phyloP scores from a whole-genome alignment of 2,113 vertebrate genomes.

The Ancistrus triradiatus region DNA sequence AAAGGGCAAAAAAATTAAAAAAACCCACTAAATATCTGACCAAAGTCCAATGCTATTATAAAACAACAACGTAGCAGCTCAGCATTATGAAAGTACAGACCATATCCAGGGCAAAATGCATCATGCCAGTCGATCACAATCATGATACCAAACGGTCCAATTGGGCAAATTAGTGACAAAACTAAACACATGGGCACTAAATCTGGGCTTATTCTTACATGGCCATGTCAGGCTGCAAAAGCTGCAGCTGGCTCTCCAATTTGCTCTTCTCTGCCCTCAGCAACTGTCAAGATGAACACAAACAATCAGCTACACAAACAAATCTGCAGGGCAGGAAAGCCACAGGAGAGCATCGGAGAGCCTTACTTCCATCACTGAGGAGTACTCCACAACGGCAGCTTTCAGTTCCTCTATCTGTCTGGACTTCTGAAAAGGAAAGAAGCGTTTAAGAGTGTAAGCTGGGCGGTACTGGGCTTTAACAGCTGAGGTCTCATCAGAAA shows the following conservation, averaged over 20 bases:
- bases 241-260: slow-evolving; percentile 74
- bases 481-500: too few relatives aligned
- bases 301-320: background rate
- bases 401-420: slow-evolving; percentile 77
- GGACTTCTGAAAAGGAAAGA: slow-evolving; percentile 67
- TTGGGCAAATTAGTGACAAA: too few relatives aligned
- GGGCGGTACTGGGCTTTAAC: too few relatives aligned
- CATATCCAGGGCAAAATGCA: too few relatives aligned
- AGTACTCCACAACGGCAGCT: slow-evolving; percentile 72
- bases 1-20: too few relatives aligned
- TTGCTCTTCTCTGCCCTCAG: slow-evolving; percentile 77
- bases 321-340: background rate
- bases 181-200: background rate
- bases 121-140: too few relatives aligned
- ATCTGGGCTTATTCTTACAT: slow-evolving; percentile 60
- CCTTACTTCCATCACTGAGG: slow-evolving; percentile 77
- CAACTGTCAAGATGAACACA: slow-evolving; percentile 49
- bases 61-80: too few relatives aligned
- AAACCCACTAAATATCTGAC: too few relatives aligned
- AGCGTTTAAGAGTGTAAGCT: too few relatives aligned
- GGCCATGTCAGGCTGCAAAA: slow-evolving; percentile 77
- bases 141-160: too few relatives aligned
- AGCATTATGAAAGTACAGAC: too few relatives aligned
- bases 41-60: too few relatives aligned
- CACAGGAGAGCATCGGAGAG: background rate